Evolutionary conservation across 1,140 invertebrate genomes (phyloP).

Genomic region (Lordiphosa collinella): DNA sequence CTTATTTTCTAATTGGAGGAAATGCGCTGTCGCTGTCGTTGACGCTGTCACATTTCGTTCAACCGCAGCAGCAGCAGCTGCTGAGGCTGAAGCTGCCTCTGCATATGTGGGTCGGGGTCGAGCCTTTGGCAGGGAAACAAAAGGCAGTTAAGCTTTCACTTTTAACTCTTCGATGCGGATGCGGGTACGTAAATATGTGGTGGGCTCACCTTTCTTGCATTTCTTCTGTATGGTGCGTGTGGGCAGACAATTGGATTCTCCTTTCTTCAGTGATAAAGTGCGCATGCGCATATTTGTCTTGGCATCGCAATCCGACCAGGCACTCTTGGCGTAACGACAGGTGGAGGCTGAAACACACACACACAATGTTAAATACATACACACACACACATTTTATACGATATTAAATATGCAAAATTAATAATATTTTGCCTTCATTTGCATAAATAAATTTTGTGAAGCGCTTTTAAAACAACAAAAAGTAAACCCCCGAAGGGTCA

Average conservation of each 20-base stretch:
- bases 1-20: constrained; percentile 32
- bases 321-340: constrained; percentile 89
- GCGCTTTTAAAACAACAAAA: too few species aligned
- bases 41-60: neutral
- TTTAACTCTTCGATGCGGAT: too few species aligned
- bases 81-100: neutral
- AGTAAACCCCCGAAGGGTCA: too few species aligned
- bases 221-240: constrained; percentile 92
- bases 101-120: constrained; percentile 5
- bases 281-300: constrained; percentile 89
- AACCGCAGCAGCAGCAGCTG: neutral
- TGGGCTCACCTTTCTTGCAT: constrained; percentile 89
- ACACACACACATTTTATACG: neutral
- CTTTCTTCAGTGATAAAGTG: constrained; percentile 89
- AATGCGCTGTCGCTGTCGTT: constrained; percentile 10
- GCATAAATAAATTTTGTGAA: neutral
- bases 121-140: constrained; percentile 2
- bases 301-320: constrained; percentile 91
- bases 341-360: constrained; percentile 58
- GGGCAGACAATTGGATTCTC: constrained; percentile 87
- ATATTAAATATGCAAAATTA: constrained; percentile 8
- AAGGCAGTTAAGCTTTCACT: too few species aligned
- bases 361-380: constrained; percentile 14
- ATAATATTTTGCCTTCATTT: constrained; percentile 1
- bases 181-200: too few species aligned